Evolutionary conservation across 2,797 vertebrate species (phyloP), one percentile per base, ranked within the genome.

Genomic region (Crax fasciolata): DNA sequence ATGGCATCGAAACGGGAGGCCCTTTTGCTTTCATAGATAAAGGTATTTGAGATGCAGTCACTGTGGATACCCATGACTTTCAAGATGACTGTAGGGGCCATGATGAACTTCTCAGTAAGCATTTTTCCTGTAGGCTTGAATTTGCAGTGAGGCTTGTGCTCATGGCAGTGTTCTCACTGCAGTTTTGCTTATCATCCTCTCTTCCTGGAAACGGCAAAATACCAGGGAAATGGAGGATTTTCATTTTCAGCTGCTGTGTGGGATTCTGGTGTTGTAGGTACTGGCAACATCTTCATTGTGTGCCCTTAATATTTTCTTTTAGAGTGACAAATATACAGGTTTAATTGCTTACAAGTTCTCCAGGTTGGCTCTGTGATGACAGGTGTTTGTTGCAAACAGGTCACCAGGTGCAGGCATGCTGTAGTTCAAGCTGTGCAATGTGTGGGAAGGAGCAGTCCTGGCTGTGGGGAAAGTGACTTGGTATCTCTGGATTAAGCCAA

Each of bases 191-290:
- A 23, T 23, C 48, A 57, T 46, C 17, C 25, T 51, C n/a, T 46
- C 0, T 57, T 75, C 62, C 82, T 80, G 61, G 70, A 43, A n/a
- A 39, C 82, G 52, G 30, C 41, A 52, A 24, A 79, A 57, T 49
- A 51, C 62, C 61, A 65, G 58, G 62, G 88, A 90, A 73, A 43
- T 51, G 66, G 72, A 89, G 27, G 58, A 48, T 83, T 68, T 94
- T 46, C 54, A 48, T 3, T 44, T 77, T 84, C 54, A 81, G 59
- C 89, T 92, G 71, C 90, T 38, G 48, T 92, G 76, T 86, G 43
- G 90, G 87, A 84, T 88, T 89, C 88, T 87, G 28, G 46, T 24
- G 24, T 87, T 91, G 87, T 84, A 92, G 57, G 78, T 91, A n/a
- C 92, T 90, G 92, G 86, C 88, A 94, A 58, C 88, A 58, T 44